A percentile compares a stretch with the other conserved stretches of the same genome.
Evolutionary conservation across 2,888 invertebrate species (phyloP).

Genomic region (Fragum sueziense): DNA sequence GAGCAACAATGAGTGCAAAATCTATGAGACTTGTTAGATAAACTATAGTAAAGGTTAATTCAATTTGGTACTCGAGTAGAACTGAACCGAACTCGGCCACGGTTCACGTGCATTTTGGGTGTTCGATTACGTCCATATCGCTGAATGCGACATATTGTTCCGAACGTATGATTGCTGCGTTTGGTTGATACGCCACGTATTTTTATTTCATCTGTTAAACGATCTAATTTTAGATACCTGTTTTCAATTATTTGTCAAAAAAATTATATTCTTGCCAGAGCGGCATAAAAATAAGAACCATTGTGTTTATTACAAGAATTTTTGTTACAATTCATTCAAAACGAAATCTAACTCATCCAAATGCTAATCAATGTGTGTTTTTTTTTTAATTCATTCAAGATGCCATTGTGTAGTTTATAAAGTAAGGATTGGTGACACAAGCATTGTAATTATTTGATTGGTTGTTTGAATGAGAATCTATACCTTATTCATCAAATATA

Average conservation of each 20-base stretch:
- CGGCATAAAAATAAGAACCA: neutral
- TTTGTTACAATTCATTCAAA: too few species aligned
- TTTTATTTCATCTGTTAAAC: constrained; percentile 5
- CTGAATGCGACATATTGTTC: constrained; percentile 21
- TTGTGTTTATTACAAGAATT: neutral
- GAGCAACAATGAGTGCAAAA: constrained; percentile 52
- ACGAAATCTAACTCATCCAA: too few species aligned
- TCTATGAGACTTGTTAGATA: constrained; percentile 57
- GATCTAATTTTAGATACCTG: constrained; percentile 6
- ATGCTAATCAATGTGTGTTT: too few species aligned
- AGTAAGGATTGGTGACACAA: too few species aligned
- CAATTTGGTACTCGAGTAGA: constrained; percentile 53
- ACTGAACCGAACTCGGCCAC: constrained; percentile 38
- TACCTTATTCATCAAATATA: too few species aligned
- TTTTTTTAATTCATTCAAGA: too few species aligned
- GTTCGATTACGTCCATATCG: constrained; percentile 16
- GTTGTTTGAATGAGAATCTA: too few species aligned
- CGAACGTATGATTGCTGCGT: constrained; percentile 7
- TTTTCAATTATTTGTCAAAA: constrained; percentile 7
- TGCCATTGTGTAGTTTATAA: too few species aligned
- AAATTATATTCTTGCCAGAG: neutral
- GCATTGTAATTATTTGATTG: too few species aligned
- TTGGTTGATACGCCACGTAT: constrained; percentile 5
- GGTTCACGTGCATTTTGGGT: constrained; percentile 9
- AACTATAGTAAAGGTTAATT: constrained; percentile 51